Conservation (phyloP, 2,113 vertebrate genomes). For the Phyllostomus discolor region DNA sequence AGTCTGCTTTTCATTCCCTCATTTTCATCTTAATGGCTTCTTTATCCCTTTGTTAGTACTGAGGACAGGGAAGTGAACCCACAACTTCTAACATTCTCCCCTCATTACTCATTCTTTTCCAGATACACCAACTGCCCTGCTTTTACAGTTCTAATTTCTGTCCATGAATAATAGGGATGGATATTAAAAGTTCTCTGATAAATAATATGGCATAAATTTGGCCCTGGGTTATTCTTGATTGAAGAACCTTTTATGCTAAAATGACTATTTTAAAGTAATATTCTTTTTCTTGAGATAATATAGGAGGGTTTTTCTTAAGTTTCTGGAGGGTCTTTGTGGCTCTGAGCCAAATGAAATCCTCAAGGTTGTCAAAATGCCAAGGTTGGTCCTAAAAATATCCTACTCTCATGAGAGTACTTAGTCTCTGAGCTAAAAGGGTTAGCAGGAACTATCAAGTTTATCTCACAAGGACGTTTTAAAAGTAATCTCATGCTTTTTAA, state of each 20-base stretch:
- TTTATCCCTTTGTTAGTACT: background rate
- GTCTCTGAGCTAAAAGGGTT: background rate
- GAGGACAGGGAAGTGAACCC: background rate
- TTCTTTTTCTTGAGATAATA: background rate
- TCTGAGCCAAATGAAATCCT: conserved; percentile 29
- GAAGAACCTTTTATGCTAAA: background rate
- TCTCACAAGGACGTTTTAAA: background rate
- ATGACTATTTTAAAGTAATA: conserved; percentile 23
- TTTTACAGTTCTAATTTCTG: conserved; percentile 48
- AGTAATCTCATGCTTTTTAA: background rate
- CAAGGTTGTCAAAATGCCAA: conserved; percentile 5
- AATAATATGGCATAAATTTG: conserved; percentile 34
- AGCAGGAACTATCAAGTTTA: background rate
- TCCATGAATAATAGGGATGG: background rate
- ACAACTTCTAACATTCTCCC: background rate
- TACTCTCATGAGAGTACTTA: background rate
- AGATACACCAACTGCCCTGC: background rate
- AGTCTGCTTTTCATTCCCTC: background rate
- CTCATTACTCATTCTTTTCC: background rate
- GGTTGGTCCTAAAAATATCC: conserved; percentile 17
- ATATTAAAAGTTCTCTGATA: conserved; percentile 43
- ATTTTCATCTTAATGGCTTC: background rate
- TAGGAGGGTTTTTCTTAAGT: background rate
- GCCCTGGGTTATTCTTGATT: conserved; percentile 11
- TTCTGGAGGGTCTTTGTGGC: conserved; percentile 12